Conservation (phyloP, 2,888 invertebrate genomes). For the Lycia hirtaria region DNA sequence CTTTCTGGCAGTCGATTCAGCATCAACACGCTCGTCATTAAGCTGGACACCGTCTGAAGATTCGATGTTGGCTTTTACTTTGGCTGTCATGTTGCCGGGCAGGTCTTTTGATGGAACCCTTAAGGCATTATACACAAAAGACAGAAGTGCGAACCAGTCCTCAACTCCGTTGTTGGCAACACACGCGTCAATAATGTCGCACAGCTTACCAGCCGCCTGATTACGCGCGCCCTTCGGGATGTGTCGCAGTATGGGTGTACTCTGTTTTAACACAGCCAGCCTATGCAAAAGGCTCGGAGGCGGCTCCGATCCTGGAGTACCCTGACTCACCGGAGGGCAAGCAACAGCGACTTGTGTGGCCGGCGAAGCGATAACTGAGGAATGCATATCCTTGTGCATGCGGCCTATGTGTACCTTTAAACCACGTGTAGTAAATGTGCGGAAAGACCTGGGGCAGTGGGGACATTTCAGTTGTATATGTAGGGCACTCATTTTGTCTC, state of each 20-base stretch:
- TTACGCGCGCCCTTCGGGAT: neutral
- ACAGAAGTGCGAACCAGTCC: neutral
- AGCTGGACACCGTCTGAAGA: too few relatives aligned
- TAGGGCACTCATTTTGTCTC: neutral
- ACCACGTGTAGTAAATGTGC: neutral
- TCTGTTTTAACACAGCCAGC: neutral
- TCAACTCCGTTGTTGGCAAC: neutral
- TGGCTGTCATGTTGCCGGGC: neutral
- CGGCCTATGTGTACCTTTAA: neutral
- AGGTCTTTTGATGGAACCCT: neutral
- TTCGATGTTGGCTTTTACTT: constrained; percentile 2
- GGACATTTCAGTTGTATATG: neutral
- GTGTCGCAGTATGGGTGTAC: neutral
- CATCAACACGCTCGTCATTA: too few relatives aligned
- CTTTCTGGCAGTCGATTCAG: too few relatives aligned
- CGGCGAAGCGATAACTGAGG: too few relatives aligned
- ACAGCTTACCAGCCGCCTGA: neutral
- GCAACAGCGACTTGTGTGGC: neutral
- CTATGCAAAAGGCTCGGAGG: neutral
- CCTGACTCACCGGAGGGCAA: too few relatives aligned
- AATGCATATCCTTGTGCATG: neutral
- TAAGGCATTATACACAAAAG: neutral
- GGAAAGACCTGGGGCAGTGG: neutral
- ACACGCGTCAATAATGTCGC: constrained; percentile 3
- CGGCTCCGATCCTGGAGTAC: too few relatives aligned